These are phyloP conservation scores for Aix galericulata DNA, from an alignment of 2,113 vertebrate genomes.

Conservation along the genomic window DNA sequence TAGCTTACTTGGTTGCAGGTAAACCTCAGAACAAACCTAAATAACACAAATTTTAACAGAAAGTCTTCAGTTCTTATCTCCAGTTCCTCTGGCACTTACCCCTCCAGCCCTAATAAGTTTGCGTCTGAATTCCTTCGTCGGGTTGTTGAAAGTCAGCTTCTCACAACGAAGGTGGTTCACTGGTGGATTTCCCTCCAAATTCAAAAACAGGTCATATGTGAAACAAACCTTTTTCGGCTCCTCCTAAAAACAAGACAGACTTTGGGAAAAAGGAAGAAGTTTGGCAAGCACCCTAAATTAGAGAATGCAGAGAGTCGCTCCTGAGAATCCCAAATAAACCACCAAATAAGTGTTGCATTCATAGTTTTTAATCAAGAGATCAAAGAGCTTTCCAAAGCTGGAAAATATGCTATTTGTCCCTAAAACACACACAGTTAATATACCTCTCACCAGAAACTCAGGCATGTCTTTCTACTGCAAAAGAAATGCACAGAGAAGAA, in stretches of 20 bases:
- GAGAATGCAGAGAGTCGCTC: not conserved
- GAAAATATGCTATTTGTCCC: not conserved
- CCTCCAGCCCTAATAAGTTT: slow-evolving; percentile 96
- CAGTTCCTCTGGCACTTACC: slow-evolving; percentile 75
- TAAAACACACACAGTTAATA: not conserved
- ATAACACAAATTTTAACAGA: not conserved
- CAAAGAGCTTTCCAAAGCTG: not conserved
- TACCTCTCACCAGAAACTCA: not conserved
- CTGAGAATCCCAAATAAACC: slow-evolving; percentile 4
- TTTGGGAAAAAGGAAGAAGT: not conserved
- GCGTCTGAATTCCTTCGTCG: slow-evolving; percentile 95
- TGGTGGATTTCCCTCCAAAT: slow-evolving; percentile 96
- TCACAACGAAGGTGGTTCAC: slow-evolving; percentile 99
- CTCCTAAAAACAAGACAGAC: slow-evolving; percentile 80
- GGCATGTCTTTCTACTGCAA: not conserved
- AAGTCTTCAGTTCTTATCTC: not conserved
- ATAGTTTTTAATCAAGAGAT: not conserved
- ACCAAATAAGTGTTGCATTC: not conserved
- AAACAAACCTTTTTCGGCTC: slow-evolving; percentile 97
- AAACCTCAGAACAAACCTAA: not conserved
- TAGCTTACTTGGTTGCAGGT: not conserved
- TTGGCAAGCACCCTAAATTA: not conserved
- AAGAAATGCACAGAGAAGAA: not conserved
- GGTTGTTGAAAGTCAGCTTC: slow-evolving; percentile 99
- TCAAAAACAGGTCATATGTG: slow-evolving; percentile 97